These are phyloP conservation scores for Peromyscus eremicus DNA, from an alignment of 2,797 vertebrate genomes.

Conservation along the genomic window DNA sequence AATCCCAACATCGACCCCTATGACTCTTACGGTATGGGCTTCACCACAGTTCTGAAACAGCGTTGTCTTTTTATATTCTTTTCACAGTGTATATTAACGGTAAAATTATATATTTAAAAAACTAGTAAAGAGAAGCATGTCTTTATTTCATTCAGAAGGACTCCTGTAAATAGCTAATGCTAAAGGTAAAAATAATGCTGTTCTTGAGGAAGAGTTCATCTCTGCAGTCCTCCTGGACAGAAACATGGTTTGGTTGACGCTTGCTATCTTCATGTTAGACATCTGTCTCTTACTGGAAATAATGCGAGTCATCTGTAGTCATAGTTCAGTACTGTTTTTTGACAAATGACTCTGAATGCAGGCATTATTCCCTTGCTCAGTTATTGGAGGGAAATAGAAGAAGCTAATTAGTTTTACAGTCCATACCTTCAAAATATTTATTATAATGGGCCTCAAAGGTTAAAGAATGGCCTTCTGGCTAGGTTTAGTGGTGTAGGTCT, in stretches of 20 bases:
- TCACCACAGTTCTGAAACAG: not conserved
- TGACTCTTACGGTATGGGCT: slow-evolving; percentile 94
- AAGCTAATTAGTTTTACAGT: slow-evolving; percentile 46
- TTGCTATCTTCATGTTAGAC: slow-evolving; percentile 42
- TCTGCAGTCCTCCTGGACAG: not conserved
- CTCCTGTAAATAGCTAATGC: not conserved
- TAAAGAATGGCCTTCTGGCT: slow-evolving; percentile 22
- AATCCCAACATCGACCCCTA: slow-evolving; percentile 98
- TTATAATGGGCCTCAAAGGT: slow-evolving; percentile 45
- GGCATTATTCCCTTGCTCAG: not conserved
- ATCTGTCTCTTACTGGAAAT: slow-evolving; percentile 26
- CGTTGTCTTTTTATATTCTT: not conserved
- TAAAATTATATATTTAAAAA: slow-evolving; percentile 19
- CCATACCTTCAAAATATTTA: slow-evolving; percentile 28
- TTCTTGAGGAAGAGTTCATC: not conserved
- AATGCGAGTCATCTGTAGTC: slow-evolving; percentile 18
- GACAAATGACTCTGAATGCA: slow-evolving; percentile 47
- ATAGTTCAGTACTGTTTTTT: slow-evolving; percentile 39
- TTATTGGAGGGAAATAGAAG: slow-evolving; percentile 31
- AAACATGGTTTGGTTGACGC: not conserved
- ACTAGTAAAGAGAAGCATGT: slow-evolving; percentile 4
- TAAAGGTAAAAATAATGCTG: not conserved
- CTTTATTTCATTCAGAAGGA: slow-evolving; percentile 48
- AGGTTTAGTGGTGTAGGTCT: not conserved
- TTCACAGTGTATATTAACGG: not conserved